Evolutionary conservation across 92 coral and sea anemone genomes (phyloP).

Genomic region (Heteractis magnifica): DNA sequence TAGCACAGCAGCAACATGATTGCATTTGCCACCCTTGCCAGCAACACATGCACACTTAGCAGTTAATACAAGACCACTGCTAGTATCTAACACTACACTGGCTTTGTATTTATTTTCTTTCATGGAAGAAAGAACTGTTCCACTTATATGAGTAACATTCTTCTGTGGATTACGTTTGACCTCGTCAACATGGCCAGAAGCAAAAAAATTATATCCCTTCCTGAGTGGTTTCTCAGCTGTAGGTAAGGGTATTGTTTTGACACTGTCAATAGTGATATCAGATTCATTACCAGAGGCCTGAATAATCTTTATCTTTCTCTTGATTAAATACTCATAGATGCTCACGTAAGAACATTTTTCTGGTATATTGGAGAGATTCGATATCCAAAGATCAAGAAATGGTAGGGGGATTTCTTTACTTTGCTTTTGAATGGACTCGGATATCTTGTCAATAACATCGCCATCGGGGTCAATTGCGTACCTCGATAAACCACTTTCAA

Average conservation of each 20-base stretch:
- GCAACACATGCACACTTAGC: conserved; percentile 55
- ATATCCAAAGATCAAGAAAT: background rate
- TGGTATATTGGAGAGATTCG: background rate
- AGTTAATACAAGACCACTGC: conserved; percentile 35
- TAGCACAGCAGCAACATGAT: too few relatives aligned
- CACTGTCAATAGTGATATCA: background rate
- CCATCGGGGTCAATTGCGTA: background rate
- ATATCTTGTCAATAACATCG: background rate
- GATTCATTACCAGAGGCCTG: background rate
- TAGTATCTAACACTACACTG: conserved; percentile 44
- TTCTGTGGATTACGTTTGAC: background rate
- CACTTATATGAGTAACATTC: conserved; percentile 4
- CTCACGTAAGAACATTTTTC: background rate
- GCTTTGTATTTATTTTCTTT: conserved; percentile 35
- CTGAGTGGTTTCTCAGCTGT: background rate
- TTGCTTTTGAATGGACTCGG: background rate
- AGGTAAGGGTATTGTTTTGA: background rate
- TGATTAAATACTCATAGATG: background rate
- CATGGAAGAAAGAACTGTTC: conserved; percentile 54
- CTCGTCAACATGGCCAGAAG: conserved; percentile 10
- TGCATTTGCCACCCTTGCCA: conserved; percentile 17
- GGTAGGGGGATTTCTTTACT: background rate
- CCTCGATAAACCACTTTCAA: background rate
- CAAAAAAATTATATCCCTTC: conserved; percentile 7
- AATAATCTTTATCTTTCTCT: background rate